A percentile compares a stretch with the other conserved stretches of the same genome.
These are phyloP conservation scores for Diadegma fenestrale DNA, from an alignment of 2,888 invertebrate genomes.

Conservation along the genomic window DNA sequence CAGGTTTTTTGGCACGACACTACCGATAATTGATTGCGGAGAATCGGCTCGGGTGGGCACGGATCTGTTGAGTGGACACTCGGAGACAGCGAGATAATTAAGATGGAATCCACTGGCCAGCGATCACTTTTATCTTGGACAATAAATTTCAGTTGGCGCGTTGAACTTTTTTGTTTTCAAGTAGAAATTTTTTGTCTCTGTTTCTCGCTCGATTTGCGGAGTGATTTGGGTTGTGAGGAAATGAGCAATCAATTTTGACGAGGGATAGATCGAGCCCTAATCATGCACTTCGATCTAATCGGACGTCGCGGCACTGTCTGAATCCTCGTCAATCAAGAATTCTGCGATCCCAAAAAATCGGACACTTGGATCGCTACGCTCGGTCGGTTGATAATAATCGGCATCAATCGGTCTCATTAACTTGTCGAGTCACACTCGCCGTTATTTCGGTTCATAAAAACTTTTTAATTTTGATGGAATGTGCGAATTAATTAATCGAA, in stretches of 20 bases:
- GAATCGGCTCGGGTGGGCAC: slow-evolving; percentile 43
- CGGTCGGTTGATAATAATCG: slow-evolving; percentile 14
- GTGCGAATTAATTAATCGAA: not conserved
- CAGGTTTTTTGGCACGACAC: slow-evolving; percentile 17
- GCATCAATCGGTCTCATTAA: not conserved
- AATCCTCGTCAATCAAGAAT: slow-evolving; percentile 43
- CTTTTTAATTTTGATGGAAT: too few species aligned
- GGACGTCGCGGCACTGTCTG: not conserved
- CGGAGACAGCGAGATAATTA: not conserved
- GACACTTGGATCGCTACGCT: slow-evolving; percentile 55
- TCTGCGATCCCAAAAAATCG: slow-evolving; percentile 12
- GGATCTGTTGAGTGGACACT: slow-evolving; percentile 15
- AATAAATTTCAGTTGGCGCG: slow-evolving; percentile 6
- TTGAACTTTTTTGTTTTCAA: not conserved
- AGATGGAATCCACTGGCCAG: not conserved
- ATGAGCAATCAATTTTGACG: not conserved
- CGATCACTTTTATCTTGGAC: slow-evolving; percentile 15
- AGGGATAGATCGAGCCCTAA: slow-evolving; percentile 26
- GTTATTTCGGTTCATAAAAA: not conserved
- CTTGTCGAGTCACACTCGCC: not conserved
- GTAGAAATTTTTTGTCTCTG: not conserved
- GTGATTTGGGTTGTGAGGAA: not conserved
- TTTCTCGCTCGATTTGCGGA: not conserved
- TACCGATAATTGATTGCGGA: slow-evolving; percentile 67
- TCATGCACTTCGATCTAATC: slow-evolving; percentile 31